Conservation (phyloP, 2,113 vertebrate genomes). For the Sorex fumeus region DNA sequence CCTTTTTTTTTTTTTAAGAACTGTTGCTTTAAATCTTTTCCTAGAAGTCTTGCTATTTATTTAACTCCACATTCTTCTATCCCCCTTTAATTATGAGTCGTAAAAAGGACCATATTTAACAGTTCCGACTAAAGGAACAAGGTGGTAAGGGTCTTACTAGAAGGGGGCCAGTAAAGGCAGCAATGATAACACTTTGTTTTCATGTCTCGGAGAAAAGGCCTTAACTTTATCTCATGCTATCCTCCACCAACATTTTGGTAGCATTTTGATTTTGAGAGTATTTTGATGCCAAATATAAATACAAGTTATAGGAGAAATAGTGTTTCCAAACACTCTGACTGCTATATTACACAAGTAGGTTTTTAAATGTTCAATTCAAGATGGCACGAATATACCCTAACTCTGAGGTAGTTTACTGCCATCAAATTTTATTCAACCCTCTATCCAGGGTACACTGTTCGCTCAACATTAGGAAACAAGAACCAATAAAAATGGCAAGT, state of each 20-base stretch:
- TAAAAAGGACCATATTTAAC: background rate
- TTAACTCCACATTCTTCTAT: background rate
- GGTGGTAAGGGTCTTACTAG: background rate
- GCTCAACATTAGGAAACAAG: constrained; percentile 29
- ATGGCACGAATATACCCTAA: background rate
- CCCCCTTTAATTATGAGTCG: constrained; percentile 19
- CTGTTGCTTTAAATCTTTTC: constrained; percentile 45
- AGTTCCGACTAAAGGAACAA: background rate
- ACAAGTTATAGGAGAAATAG: too few species aligned
- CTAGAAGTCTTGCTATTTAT: background rate
- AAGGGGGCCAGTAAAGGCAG: background rate
- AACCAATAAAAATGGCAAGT: background rate
- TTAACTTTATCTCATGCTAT: background rate
- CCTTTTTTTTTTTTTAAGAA: constrained; percentile 40
- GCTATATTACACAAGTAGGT: background rate
- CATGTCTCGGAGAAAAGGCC: background rate
- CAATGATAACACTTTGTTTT: background rate
- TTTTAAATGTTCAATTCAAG: constrained; percentile 38
- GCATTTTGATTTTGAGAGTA: too few species aligned
- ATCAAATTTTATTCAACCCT: background rate
- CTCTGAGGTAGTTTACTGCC: background rate
- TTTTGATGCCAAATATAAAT: too few species aligned
- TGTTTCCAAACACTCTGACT: too few species aligned
- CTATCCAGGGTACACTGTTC: background rate
- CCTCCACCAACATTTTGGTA: background rate